Evolutionary conservation across 2,113 vertebrate genomes (phyloP), one percentile per base, ranked within the genome.

Genomic region (Cyprinodon variegatus): DNA sequence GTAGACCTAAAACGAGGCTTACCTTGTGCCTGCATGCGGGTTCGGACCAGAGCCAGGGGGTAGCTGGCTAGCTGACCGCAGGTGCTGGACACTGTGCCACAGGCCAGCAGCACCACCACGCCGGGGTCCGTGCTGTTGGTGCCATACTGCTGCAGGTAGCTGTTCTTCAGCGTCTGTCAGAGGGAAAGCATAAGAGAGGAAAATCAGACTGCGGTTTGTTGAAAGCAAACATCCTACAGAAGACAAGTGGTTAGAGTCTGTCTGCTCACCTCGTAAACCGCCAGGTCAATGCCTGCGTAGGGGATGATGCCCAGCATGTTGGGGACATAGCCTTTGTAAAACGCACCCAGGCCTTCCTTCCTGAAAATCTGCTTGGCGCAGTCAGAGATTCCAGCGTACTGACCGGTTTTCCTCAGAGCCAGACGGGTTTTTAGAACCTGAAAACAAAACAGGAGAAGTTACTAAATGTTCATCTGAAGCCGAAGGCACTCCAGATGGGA

Each of bases 1-100:
- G 29, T 29, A 29, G 29, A 29, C 29, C 29, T 29, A 29, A 29
- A 29, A 29, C 1, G 29, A 29, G 29, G 29, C 94, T 95, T 90
- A 99, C 98, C 97, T 96, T 98, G 96, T 0, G 97, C 98, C 84
- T 99, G 98, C 97, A 99, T 99, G 48, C 98, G 96, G 5, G 97
- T 99, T 66, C 98, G 95, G 77, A 99, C 91, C 0, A 99, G 94
- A 38, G 98, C 98, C 70, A 99, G 92, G 0, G 98, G 98, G 84
- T 99, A 99, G 77, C 97, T 98, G 85, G 98, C 96, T 1, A 99
- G 95, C 82, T 98, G 97, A 2, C 98, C 98, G 10, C 98, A 99
- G 20, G 97, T 98, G 81, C 97, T 98, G 72, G 98, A 99, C 45
- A 97, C 95, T 22, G 98, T 98, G 66, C 98, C 97, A 36, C 98